phyloP scores from a whole-genome alignment of 1,140 invertebrate genomes.

The Hermetia illucens region DNA sequence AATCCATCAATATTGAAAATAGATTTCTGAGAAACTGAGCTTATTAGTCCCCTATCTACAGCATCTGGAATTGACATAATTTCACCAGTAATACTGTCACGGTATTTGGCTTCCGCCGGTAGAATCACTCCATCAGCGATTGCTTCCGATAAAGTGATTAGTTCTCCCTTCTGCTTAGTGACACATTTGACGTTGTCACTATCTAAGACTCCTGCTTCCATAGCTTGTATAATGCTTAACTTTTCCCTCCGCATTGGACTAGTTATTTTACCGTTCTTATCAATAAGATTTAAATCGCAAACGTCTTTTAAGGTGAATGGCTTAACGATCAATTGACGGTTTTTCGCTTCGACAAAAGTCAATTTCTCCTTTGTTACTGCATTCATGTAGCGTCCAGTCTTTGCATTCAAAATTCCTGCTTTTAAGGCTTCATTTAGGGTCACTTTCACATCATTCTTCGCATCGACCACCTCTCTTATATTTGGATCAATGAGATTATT shows the following conservation, averaged over 20 bases:
- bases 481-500: conserved; percentile 60
- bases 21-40: conserved; percentile 72
- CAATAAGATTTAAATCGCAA: conserved; percentile 64
- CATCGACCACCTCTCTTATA: conserved; percentile 67
- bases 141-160: conserved; percentile 72
- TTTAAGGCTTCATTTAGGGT: conserved; percentile 66
- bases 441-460: conserved; percentile 59
- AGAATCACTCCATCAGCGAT: conserved; percentile 62
- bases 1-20: conserved; percentile 88
- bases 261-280: conserved; percentile 59
- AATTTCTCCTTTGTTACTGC: conserved; percentile 56
- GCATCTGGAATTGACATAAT: conserved; percentile 62
- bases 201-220: conserved; percentile 74
- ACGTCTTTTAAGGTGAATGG: conserved; percentile 83
- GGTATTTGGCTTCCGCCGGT: conserved; percentile 54
- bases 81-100: conserved; percentile 54
- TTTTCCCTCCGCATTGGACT: conserved; percentile 63
- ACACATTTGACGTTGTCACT: conserved; percentile 67
- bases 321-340: conserved; percentile 64
- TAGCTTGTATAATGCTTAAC: conserved; percentile 68
- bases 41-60: conserved; percentile 73
- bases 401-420: conserved; percentile 59
- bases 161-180: conserved; percentile 61
- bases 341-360: conserved; percentile 62
- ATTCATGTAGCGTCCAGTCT: conserved; percentile 65